Base-by-base conservation (phyloP, 2,888 invertebrate species). In the Mythimna pallens region DNA sequence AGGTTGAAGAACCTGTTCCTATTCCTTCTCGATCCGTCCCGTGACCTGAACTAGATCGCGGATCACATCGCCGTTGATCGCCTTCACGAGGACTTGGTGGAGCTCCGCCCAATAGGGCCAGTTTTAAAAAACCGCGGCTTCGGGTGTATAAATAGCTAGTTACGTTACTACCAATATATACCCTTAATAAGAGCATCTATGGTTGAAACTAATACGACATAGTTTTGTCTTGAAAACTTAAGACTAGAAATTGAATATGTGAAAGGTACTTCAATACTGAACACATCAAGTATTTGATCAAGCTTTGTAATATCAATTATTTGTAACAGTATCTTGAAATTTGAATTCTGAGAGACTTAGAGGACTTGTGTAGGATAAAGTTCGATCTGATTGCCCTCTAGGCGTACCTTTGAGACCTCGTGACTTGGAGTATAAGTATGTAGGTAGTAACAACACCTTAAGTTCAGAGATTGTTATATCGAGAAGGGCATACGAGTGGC, bases 401-500 rank as follows among this genome's bases (percentile, higher is more conserved):
- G 70, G 78, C 22, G 55, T 68, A 57, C 73, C 61, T 70, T 43
- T n/a, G 6, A 63, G 66, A 81, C 57, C 66, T 78, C 80, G 80
- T 81, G 80, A 81, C 82, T 74, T 36, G 30, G 54, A 54, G 25
- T 64, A 67, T 57, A 62, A 36, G 52, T 63, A 54, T 61, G 36
- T 72, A 65, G 40, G 43, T 69, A 58, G 66, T 43, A 71, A 64
- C 59, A 67, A 67, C 67, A 70, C 70, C 36, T 67, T 74, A 70
- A 80, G 82, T 68, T 74, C 82, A 78, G 78, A 80, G 78, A 80
- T 81, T 80, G 81, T 80, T 80, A 67, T 78, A 65, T 77, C 50
- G 80, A 78, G 78, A 81, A 80, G 82, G 82, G 78, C 70, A 78
- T 58, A 80, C 68, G 70, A 71, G 65, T 59, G 61, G 59, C 63